Conservation (phyloP, 2,888 invertebrate species). For the Chromoteleia sp. region DNA sequence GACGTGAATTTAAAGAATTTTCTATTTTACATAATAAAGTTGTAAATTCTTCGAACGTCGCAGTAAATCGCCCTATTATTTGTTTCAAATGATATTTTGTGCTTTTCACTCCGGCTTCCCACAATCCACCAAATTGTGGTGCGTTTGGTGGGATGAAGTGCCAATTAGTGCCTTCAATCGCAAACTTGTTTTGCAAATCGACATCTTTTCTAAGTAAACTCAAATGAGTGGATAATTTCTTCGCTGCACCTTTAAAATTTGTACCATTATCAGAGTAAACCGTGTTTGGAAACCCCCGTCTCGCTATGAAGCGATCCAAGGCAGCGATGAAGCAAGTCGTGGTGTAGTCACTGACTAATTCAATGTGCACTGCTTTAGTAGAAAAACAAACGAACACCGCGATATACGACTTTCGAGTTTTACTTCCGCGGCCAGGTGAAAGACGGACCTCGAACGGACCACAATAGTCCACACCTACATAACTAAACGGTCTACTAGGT, state of each 20-base stretch:
- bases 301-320: background rate
- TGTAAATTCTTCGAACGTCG: background rate
- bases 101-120: background rate
- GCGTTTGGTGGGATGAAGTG: background rate
- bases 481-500: background rate
- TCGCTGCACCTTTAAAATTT: background rate
- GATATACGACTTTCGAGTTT: background rate
- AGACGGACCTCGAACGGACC: background rate
- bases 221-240: background rate
- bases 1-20: background rate
- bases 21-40: background rate
- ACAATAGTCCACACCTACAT: background rate
- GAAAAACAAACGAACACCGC: conserved; percentile 1
- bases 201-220: background rate
- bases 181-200: background rate
- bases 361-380: conserved; percentile 2
- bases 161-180: background rate
- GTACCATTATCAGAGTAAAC: conserved; percentile 2
- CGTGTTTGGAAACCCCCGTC: background rate
- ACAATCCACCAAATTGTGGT: background rate
- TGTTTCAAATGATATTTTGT: background rate
- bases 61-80: background rate
- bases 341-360: background rate
- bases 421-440: background rate
- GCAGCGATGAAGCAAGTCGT: background rate